Conservation (phyloP, 2,797 vertebrate species). For the Sebastolobus altivelis region DNA sequence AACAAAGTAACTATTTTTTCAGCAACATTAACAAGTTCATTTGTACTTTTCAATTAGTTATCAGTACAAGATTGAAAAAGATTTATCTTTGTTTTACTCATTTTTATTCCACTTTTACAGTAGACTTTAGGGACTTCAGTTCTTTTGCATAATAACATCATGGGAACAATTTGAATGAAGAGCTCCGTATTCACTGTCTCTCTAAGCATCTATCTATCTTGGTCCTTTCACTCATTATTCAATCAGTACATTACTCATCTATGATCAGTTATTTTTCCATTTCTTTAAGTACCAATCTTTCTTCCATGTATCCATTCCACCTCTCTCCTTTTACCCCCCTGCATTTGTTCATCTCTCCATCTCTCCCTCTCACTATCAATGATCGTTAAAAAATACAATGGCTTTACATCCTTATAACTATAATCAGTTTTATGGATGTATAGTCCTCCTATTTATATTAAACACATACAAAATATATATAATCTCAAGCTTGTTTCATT, state of each 20-base stretch:
- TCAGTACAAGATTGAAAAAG: neutral
- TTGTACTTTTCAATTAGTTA: neutral
- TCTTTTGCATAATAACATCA: constrained; percentile 3
- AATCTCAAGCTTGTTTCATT: neutral
- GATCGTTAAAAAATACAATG: constrained; percentile 32
- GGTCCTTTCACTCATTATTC: constrained; percentile 50
- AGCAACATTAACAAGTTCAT: neutral
- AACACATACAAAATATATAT: neutral
- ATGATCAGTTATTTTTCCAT: constrained; percentile 64
- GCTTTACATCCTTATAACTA: constrained; percentile 25
- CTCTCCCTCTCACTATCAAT: constrained; percentile 31
- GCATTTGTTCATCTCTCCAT: constrained; percentile 15
- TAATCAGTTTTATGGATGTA: constrained; percentile 35
- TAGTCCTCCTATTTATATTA: constrained; percentile 10
- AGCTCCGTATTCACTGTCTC: constrained; percentile 24
- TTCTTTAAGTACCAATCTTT: constrained; percentile 71
- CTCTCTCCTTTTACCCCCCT: constrained; percentile 31
- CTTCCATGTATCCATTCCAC: constrained; percentile 43
- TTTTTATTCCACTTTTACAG: constrained; percentile 12
- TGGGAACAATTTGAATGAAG: constrained; percentile 23
- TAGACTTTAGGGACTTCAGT: neutral
- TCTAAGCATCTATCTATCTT: constrained; percentile 44
- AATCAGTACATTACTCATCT: constrained; percentile 72
- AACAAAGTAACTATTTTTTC: neutral
- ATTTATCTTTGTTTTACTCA: neutral